phyloP scores from a whole-genome alignment of 64 coral and sea anemone genomes.

The Orbicella faveolata region DNA sequence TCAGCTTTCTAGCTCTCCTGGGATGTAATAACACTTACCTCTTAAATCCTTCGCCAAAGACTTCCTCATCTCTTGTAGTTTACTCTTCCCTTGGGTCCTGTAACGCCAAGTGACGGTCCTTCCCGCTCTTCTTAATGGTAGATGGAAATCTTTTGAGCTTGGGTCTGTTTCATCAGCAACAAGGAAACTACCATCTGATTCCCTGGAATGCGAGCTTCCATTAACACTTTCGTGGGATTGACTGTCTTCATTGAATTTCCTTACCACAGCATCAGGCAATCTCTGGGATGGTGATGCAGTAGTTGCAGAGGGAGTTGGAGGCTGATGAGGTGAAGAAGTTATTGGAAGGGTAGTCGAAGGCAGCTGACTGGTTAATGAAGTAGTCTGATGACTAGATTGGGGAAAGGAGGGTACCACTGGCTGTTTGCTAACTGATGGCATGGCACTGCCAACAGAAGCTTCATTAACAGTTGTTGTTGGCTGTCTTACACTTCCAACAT shows the following conservation, averaged over 20 bases:
- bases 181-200: background rate
- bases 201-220: background rate
- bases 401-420: background rate
- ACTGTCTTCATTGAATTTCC: background rate
- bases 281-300: background rate
- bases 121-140: slow-evolving; percentile 40
- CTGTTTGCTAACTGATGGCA: background rate
- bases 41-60: slow-evolving; percentile 49
- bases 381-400: background rate
- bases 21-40: slow-evolving; percentile 2
- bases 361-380: background rate
- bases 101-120: slow-evolving; percentile 55
- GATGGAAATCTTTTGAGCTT: slow-evolving; percentile 8
- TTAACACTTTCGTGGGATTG: background rate
- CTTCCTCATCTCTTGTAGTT: slow-evolving; percentile 34
- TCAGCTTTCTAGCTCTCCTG: background rate
- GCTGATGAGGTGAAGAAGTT: background rate
- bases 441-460: background rate
- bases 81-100: slow-evolving; percentile 23
- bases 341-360: background rate
- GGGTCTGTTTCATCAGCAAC: background rate
- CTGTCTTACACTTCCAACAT: background rate
- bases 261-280: background rate
- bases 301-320: background rate
- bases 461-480: background rate